Base-by-base conservation (phyloP, 2,888 invertebrate genomes). In the Nemotelus pantherinus region DNA sequence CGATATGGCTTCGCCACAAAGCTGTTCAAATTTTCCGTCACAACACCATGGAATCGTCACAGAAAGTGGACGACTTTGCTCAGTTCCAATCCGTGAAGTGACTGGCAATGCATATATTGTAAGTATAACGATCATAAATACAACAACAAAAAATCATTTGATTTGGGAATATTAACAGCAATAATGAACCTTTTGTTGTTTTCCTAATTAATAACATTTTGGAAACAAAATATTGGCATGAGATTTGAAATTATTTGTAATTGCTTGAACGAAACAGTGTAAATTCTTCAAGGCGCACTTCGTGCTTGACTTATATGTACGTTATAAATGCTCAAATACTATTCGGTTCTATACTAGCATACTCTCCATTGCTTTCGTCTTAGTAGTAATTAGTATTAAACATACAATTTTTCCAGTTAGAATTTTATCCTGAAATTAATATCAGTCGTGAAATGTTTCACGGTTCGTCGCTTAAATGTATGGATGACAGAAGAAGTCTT, bases 381-480 rank as follows among this genome's bases (percentile, higher is more conserved):
- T 50, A 50, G 10, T 50, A 50, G 10, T 50, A 7, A 25, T 57
- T 57, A 57, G 25, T 10, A 57, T 57, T 7, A 50, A 50, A 50
- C 5, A 50, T 50, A 50, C 53, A 50, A 57, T 10, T 10, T n/a
- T 77, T 81, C 48, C 74, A 92, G 91, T 88, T 91, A 0, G 90
- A 91, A 76, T 89, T 88, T 67, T 92, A 93, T 86, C 94, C 94
- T 0, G 89, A 90, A 81, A 91, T 94, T 45, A 91, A 91, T 81
- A 90, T 94, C 6, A 92, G 84, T 55, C 92, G 39, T 86, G 91
- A 83, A 91, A 92, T 83, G 86, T 91, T 89, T 82, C 91, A 89
- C 85, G 90, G 89, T 79, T 88, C 86, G 77, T 90, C 84, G 85
- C 79, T 79, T 47, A 81, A 81, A 6, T 90, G 86, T 83, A 88